Evolutionary conservation across 1,140 invertebrate genomes (phyloP).

Genomic region (Hylyphantes graminicola): DNA sequence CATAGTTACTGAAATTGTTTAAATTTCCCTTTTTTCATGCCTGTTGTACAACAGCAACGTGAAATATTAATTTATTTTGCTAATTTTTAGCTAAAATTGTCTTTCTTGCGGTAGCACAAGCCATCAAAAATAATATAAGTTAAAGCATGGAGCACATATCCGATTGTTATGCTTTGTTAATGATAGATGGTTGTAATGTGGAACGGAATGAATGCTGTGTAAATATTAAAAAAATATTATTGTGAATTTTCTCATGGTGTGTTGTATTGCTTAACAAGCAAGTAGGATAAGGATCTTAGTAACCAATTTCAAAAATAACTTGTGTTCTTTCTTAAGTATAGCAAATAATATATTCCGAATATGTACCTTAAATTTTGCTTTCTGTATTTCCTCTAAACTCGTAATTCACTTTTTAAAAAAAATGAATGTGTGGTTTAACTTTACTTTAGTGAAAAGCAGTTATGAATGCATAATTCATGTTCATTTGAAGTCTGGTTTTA

Average conservation of each 20-base stretch:
- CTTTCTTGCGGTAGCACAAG: too few relatives aligned
- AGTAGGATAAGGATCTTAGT: too few relatives aligned
- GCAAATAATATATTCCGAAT: not conserved
- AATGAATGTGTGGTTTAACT: too few relatives aligned
- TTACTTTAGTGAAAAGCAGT: too few relatives aligned
- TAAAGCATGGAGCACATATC: constrained; percentile 43
- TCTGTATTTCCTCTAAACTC: too few relatives aligned
- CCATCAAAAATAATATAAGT: too few relatives aligned
- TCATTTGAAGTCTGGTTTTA: too few relatives aligned
- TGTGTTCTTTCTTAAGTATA: not conserved
- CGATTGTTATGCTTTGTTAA: constrained; percentile 48
- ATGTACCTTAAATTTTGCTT: not conserved
- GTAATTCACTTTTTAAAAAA: too few relatives aligned
- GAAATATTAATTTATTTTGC: constrained; percentile 6
- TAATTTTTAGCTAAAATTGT: not conserved
- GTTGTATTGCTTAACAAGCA: not conserved
- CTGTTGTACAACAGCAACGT: not conserved
- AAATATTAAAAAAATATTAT: constrained; percentile 49
- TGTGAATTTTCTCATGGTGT: constrained; percentile 38
- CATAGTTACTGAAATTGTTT: not conserved
- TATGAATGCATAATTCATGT: too few relatives aligned
- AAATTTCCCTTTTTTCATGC: not conserved
- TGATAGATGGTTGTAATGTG: constrained; percentile 31
- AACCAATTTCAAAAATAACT: too few relatives aligned
- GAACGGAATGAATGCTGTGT: constrained; percentile 44